A percentile compares a stretch with the other conserved stretches of the same genome.
These are phyloP conservation scores for Biston stratarius DNA, from an alignment of 2,888 invertebrate species.

Conservation along the genomic window DNA sequence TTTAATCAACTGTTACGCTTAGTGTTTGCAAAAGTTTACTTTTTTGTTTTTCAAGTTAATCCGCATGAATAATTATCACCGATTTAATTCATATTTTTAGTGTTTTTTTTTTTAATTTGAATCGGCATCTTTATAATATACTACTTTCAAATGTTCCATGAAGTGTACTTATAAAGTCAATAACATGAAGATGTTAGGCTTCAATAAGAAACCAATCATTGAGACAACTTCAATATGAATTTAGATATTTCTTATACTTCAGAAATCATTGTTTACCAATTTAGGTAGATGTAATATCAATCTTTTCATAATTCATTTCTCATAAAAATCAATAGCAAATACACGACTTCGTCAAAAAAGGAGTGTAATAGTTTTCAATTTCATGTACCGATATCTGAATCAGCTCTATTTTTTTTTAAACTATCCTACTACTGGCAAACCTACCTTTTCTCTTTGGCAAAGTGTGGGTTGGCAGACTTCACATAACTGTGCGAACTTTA, in stretches of 20 bases:
- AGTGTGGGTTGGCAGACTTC: too few relatives aligned
- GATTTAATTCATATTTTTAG: background rate
- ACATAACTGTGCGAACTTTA: too few relatives aligned
- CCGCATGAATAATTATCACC: background rate
- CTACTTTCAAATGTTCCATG: background rate
- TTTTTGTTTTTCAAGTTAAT: background rate
- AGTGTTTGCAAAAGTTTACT: background rate
- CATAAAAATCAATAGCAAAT: slow-evolving; percentile 3
- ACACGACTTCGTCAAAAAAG: background rate
- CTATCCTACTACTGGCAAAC: too few relatives aligned
- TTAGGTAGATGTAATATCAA: slow-evolving; percentile 2
- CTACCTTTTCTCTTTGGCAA: too few relatives aligned
- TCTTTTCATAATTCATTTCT: background rate
- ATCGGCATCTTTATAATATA: background rate
- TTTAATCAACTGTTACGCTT: slow-evolving; percentile 31
- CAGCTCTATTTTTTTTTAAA: too few relatives aligned
- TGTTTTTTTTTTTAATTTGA: too few relatives aligned
- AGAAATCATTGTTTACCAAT: slow-evolving; percentile 17
- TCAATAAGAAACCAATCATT: slow-evolving; percentile 32
- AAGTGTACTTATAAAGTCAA: background rate
- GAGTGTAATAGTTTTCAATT: too few relatives aligned
- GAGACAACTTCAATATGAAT: slow-evolving; percentile 8
- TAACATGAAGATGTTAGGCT: slow-evolving; percentile 4
- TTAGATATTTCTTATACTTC: slow-evolving; percentile 10
- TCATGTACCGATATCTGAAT: too few relatives aligned